Evolutionary conservation across 2,888 invertebrate species (phyloP).

Genomic region (Chrysomela aeneicollis): DNA sequence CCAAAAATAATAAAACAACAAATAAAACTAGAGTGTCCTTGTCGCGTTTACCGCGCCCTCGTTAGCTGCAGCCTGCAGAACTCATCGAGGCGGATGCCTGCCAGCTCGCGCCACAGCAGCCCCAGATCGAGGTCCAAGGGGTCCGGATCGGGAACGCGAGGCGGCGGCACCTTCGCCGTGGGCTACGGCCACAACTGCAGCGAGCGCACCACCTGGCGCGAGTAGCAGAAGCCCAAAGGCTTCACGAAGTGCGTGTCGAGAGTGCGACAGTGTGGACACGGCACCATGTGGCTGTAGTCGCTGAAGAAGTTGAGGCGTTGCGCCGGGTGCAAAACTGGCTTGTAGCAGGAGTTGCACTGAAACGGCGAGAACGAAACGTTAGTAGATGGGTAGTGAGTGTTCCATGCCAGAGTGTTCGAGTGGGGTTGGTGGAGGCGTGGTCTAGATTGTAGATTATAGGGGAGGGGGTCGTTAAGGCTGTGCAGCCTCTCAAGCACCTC

Average conservation of each 20-base stretch:
- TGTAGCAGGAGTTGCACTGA: constrained; percentile 93
- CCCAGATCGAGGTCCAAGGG: constrained; percentile 59
- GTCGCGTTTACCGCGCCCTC: constrained; percentile 56
- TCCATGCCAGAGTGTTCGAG: no score
- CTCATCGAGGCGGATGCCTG: constrained; percentile 61
- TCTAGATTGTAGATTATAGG: no score
- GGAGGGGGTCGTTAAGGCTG: no score
- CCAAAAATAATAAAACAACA: neutral
- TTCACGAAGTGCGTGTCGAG: constrained; percentile 96
- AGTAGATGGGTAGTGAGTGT: no score
- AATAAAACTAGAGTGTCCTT: constrained; percentile 35
- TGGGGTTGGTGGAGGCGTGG: no score
- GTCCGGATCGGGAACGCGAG: constrained; percentile 49
- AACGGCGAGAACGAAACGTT: no score
- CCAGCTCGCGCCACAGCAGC: constrained; percentile 61
- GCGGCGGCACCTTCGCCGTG: constrained; percentile 63
- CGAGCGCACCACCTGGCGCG: constrained; percentile 68
- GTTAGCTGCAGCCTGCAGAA: constrained; percentile 61
- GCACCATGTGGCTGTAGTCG: constrained; percentile 91
- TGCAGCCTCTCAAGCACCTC: no score
- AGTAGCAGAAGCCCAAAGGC: constrained; percentile 84
- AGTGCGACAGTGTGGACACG: constrained; percentile 90
- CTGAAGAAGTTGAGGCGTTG: constrained; percentile 91
- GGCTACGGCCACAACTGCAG: constrained; percentile 88
- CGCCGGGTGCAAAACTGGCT: constrained; percentile 85